These are phyloP conservation scores for Castor canadensis DNA, from an alignment of 2,113 vertebrate genomes.

Conservation along the genomic window DNA sequence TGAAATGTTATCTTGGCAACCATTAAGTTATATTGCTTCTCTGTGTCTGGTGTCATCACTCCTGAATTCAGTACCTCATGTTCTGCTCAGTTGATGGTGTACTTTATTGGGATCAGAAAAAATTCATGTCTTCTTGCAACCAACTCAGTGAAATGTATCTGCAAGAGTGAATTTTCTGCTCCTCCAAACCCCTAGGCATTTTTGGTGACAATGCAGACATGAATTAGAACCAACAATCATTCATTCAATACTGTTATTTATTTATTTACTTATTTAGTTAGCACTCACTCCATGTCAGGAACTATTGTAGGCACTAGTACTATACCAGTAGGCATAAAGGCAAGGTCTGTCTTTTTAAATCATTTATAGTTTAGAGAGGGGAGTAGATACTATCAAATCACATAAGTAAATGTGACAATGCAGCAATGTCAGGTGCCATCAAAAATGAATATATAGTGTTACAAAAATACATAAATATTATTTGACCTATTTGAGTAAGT, in stretches of 20 bases:
- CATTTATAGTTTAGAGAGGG: neutral
- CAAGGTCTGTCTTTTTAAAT: neutral
- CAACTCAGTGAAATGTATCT: neutral
- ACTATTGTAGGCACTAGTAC: neutral
- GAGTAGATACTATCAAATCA: neutral
- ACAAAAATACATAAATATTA: neutral
- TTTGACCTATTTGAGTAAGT: neutral
- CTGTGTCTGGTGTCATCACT: neutral
- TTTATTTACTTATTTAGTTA: too few relatives aligned
- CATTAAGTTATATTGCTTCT: neutral
- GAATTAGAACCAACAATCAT: neutral
- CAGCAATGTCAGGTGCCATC: neutral
- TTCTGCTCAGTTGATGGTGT: neutral
- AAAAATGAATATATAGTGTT: neutral
- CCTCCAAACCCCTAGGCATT: neutral
- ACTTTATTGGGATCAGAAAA: neutral
- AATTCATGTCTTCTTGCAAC: neutral
- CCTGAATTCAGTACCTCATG: neutral
- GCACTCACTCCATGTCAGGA: neutral
- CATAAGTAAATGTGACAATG: neutral
- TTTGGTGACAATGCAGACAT: neutral
- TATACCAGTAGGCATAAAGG: neutral
- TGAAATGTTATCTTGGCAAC: neutral
- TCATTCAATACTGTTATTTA: neutral
- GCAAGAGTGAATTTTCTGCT: neutral